Base-by-base conservation (phyloP, 2,797 vertebrate genomes). In the Mus minutoides region DNA sequence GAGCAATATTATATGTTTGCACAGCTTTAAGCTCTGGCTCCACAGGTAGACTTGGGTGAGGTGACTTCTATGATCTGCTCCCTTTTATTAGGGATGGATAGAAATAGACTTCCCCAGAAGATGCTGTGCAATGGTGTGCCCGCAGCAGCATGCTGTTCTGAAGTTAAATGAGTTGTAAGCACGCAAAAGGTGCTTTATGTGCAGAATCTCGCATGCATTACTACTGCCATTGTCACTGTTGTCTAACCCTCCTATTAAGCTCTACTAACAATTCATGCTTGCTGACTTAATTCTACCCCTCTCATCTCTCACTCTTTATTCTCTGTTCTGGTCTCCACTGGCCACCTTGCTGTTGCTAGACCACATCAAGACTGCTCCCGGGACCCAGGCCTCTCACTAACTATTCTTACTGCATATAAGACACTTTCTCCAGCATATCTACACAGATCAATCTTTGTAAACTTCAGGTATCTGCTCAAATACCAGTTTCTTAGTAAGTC, bases 141-240 rank as follows among this genome's bases (percentile, higher is more conserved):
- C 69, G 87, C 49, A 22, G 78, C 21, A 40, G 4, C 19, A 80
- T 43, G 26, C 7, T 92, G 21, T 93, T 67, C 90, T 2, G 43
- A 96, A 93, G 91, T 73, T 76, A 92, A 93, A 60, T 46, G 40
- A 94, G 86, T 19, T 24, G 12, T 78, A 94, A 90, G 71, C 54
- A 89, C 49, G 43, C 14, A 85, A 94, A 54, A 1, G 58, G 37
- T 22, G 64, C 26, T 54, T 84, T 71, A 34, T 69, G 84, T 37
- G 56, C 24, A 92, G 82, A 60, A 43, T 4, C 49, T 64, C 6
- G 14, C 7, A 31, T 54, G 6, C 40, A n/a, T 49, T 71, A 56
- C 31, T 80, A 31, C 60, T 64, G 6, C 8, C 58, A 14, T 10
- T 76, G 9, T 56, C 21, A 40, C 75, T 56, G 6, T n/a, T 75